phyloP scores from a whole-genome alignment of 64 coral and sea anemone species.

The Actinia equina region DNA sequence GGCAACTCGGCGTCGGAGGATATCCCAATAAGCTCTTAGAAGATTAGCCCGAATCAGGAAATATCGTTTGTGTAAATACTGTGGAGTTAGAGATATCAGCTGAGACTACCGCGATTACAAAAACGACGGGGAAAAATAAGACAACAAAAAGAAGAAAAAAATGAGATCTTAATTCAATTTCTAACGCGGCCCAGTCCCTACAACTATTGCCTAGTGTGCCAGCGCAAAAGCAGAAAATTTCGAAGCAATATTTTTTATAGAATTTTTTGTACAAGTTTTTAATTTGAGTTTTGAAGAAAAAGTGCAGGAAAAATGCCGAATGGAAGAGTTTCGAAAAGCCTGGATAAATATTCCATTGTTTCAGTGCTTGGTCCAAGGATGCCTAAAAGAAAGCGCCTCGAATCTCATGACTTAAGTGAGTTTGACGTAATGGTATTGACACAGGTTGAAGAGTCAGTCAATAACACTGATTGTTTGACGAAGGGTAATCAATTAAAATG shows the following conservation, averaged over 20 bases:
- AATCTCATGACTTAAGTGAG: not conserved
- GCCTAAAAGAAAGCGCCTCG: not conserved
- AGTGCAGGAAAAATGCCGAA: not conserved
- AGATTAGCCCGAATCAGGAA: not conserved
- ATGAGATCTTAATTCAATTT: too few species aligned
- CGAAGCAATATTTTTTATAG: too few species aligned
- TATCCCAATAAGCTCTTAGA: not conserved
- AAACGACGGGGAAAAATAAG: too few species aligned
- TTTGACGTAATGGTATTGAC: not conserved
- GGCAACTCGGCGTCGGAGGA: not conserved
- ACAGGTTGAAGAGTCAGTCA: not conserved
- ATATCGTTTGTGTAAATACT: not conserved
- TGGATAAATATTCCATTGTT: not conserved
- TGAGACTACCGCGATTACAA: too few species aligned
- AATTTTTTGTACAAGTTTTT: too few species aligned
- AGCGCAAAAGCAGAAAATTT: too few species aligned
- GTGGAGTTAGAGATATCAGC: too few species aligned
- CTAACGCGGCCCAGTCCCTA: too few species aligned
- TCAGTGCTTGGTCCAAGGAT: not conserved
- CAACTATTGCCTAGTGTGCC: too few species aligned
- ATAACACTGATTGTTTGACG: not conserved
- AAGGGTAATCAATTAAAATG: not conserved
- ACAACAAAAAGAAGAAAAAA: too few species aligned
- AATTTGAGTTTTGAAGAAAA: not conserved
- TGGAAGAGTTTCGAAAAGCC: not conserved